Evolutionary conservation across 2,113 vertebrate genomes (phyloP).

Genomic region (Ginglymostoma cirratum): DNA sequence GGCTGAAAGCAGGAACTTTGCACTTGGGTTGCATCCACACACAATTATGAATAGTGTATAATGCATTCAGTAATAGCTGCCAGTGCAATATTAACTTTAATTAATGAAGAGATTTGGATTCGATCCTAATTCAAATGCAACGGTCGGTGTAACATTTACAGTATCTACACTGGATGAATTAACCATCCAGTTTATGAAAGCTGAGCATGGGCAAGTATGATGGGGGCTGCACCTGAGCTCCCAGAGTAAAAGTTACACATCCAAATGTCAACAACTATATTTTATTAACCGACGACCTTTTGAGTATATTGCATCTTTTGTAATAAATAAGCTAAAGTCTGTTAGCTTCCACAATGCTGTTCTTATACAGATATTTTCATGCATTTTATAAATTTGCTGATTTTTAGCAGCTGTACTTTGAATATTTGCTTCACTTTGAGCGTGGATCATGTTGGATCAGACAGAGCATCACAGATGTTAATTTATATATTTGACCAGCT

Average conservation of each 20-base stretch:
- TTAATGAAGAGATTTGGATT: neutral
- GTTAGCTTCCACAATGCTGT: neutral
- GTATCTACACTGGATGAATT: neutral
- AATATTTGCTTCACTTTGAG: neutral
- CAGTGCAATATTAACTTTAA: neutral
- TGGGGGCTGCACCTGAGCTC: neutral
- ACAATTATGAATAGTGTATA: neutral
- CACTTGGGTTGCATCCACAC: neutral
- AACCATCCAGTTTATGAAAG: neutral
- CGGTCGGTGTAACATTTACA: neutral
- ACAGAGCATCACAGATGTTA: neutral
- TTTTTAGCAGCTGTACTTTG: neutral
- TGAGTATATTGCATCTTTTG: neutral
- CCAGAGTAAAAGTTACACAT: neutral
- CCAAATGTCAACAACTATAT: neutral
- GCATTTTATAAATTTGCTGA: neutral
- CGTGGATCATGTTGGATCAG: constrained; percentile 15
- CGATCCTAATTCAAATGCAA: neutral
- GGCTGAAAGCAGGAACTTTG: neutral
- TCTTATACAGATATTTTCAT: constrained; percentile 4
- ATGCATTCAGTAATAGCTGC: neutral
- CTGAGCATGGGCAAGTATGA: neutral
- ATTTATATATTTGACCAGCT: constrained; percentile 30
- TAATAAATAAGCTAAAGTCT: neutral
- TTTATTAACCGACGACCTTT: neutral